These are phyloP conservation scores for Betta splendens DNA, from an alignment of 2,797 vertebrate species.

Conservation along the genomic window DNA sequence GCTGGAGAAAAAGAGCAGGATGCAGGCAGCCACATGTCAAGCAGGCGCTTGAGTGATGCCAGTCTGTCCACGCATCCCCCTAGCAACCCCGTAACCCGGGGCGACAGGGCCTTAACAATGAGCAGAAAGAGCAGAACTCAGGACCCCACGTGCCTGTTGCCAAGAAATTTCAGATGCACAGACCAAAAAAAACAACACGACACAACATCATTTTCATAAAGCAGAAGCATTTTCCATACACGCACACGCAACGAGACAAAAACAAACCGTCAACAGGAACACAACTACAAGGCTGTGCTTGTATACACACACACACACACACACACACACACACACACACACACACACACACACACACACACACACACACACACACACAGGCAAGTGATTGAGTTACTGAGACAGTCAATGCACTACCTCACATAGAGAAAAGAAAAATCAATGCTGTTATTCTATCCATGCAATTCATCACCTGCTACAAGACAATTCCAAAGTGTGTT, in stretches of 20 bases:
- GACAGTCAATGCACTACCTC: slow-evolving; percentile 27
- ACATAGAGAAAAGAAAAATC: slow-evolving; percentile 26
- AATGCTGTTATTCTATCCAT: slow-evolving; percentile 21
- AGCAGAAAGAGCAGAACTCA: slow-evolving; percentile 50
- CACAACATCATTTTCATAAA: not conserved
- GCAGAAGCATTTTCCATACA: not conserved
- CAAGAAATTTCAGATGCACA: slow-evolving; percentile 42
- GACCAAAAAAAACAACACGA: slow-evolving; percentile 9
- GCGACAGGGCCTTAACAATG: slow-evolving; percentile 58
- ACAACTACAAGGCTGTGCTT: not conserved
- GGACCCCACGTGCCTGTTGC: slow-evolving; percentile 48
- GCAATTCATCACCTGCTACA: slow-evolving; percentile 38
- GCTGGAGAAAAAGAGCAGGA: slow-evolving; percentile 15
- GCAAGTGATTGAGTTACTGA: slow-evolving; percentile 28
- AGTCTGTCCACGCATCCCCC: slow-evolving; percentile 55
- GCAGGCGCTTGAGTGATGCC: slow-evolving; percentile 54
- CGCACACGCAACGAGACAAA: not conserved
- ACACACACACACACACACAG: not conserved
- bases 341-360: not conserved
- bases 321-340: slow-evolving; percentile 1
- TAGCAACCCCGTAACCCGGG: slow-evolving; percentile 70
- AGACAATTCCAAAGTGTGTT: slow-evolving; percentile 8
- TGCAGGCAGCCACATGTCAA: slow-evolving; percentile 32
- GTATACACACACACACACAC: not conserved
- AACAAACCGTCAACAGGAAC: not conserved